Base-by-base conservation (phyloP, 2,113 vertebrate genomes). In the Hyperoodon ampullatus region DNA sequence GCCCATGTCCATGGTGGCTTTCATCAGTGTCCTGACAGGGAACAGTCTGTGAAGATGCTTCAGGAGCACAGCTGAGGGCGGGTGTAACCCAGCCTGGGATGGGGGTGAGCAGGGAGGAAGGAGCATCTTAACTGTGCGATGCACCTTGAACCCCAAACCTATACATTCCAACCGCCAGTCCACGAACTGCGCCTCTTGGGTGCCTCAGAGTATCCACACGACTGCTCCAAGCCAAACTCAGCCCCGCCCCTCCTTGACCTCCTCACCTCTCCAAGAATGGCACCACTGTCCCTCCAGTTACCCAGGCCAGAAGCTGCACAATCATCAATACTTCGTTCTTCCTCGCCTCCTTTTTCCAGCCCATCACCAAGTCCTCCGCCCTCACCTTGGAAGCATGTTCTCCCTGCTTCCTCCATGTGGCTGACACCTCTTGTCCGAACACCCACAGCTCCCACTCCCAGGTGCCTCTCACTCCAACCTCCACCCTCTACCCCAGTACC, bases 11-110 rank as follows among this genome's bases (percentile, higher is more conserved):
- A 4, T 5, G 24, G 63, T 23, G 14, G 19, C 88, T 68, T n/a
- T 1, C 63, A 10, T 42, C 14, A 19, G 10, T 15, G 13, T 75
- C 44, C 21, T 0, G 0, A 21, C 23, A 61, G 77, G 60, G 10
- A 33, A 35, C 0, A 0, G 2, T 42, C 30, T 60, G 24, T 71
- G 35, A 47, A 42, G 28, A 19, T 16, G 33, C 33, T 50, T n/a
- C 39, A 8, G 23, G 65, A 50, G 35, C 33, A 10, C 23, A n/a
- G 26, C 77, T 11, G 61, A 72, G 33, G 68, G 33, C 61, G 14
- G 33, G 26, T 1, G 1, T 60, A 6, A 47, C 28, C 10, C 77
- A 55, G 26, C 47, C 75, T 42, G 24, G 58, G 50, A 4, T 19
- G 50, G 47, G 16, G 5, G 3, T 33, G 19, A 58, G 14, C 26